Conservation (phyloP, 2,888 invertebrate genomes). For the Metalampra italica region DNA sequence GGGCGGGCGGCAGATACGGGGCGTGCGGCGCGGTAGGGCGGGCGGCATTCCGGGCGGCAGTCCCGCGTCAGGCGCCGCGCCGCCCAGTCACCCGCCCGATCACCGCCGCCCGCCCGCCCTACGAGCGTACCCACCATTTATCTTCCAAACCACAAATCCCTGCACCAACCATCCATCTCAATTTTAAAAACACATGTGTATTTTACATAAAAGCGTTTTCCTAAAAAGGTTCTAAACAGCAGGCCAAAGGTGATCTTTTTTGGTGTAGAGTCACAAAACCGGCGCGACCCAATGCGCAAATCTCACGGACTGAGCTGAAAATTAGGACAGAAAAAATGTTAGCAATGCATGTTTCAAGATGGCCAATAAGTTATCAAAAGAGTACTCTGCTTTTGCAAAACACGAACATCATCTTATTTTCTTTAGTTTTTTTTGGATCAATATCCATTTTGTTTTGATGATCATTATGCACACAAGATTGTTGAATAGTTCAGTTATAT, state of each 20-base stretch:
- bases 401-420: no score
- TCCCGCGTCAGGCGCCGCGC: slow-evolving; percentile 71
- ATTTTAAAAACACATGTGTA: not conserved
- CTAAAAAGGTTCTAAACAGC: slow-evolving; percentile 3
- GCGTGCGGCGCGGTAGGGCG: slow-evolving; percentile 27
- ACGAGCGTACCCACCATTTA: slow-evolving; percentile 26
- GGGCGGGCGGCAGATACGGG: slow-evolving; percentile 29
- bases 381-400: no score
- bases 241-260: slow-evolving; percentile 44
- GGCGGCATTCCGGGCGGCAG: slow-evolving; percentile 67
- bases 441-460: no score
- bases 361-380: not conserved
- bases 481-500: no score
- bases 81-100: slow-evolving; percentile 56
- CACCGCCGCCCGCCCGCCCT: slow-evolving; percentile 40
- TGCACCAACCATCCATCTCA: not conserved
- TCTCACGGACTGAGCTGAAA: slow-evolving; percentile 51
- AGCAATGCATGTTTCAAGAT: slow-evolving; percentile 11
- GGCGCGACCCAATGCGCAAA: slow-evolving; percentile 74
- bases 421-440: no score
- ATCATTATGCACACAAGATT: no score
- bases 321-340: slow-evolving; percentile 41
- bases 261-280: slow-evolving; percentile 45
- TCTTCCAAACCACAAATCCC: slow-evolving; percentile 16
- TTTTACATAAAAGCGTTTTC: not conserved